Evolutionary conservation across 1,140 invertebrate genomes (phyloP).

Genomic region (Aphis gossypii): DNA sequence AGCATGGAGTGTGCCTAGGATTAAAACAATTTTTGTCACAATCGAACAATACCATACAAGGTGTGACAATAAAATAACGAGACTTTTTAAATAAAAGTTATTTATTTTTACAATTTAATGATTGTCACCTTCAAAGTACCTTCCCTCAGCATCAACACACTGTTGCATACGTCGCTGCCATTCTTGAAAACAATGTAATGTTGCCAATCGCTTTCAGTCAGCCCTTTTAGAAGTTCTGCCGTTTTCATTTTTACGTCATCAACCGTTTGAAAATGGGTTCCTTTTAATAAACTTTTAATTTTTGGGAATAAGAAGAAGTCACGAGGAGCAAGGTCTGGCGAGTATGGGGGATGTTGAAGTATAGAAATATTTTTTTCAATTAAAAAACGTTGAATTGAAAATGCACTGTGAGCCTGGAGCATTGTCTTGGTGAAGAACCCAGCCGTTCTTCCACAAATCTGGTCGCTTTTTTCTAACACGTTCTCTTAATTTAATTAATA

Average conservation of each 20-base stretch:
- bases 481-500: slow-evolving; percentile 25
- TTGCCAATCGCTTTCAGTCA: too few species aligned
- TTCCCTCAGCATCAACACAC: too few species aligned
- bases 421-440: slow-evolving; percentile 63
- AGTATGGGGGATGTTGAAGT: slow-evolving; percentile 62
- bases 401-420: slow-evolving; percentile 60
- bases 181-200: too few species aligned
- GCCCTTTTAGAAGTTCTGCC: neutral
- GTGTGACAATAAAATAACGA: too few species aligned
- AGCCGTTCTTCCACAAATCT: slow-evolving; percentile 50
- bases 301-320: slow-evolving; percentile 62
- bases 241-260: slow-evolving; percentile 60
- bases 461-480: slow-evolving; percentile 20
- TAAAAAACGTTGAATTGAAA: slow-evolving; percentile 60
- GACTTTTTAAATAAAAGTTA: too few species aligned
- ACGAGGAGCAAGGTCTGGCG: slow-evolving; percentile 61
- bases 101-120: too few species aligned
- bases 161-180: too few species aligned
- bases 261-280: slow-evolving; percentile 60
- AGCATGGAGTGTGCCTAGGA: too few species aligned
- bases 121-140: too few species aligned
- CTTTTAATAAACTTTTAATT: slow-evolving; percentile 61
- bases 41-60: too few species aligned
- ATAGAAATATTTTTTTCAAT: slow-evolving; percentile 60
- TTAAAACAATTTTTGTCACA: too few species aligned